A percentile compares a stretch with the other conserved stretches of the same genome.
phyloP scores from a whole-genome alignment of 2,797 vertebrate genomes.

The Hemibagrus guttatus region DNA sequence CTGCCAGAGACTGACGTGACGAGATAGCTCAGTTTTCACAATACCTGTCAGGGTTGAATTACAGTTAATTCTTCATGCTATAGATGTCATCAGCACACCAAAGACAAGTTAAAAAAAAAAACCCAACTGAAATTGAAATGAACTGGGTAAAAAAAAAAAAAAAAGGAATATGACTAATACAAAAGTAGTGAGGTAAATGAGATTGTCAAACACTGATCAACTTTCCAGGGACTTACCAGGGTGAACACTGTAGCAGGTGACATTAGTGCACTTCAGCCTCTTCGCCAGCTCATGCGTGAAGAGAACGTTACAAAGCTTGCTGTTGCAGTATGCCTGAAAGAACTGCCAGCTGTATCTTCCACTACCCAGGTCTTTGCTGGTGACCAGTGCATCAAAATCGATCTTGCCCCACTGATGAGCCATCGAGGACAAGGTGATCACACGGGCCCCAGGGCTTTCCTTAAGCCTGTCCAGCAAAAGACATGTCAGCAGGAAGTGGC shows the following conservation, averaged over 20 bases:
- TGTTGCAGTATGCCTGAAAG: conserved; percentile 74
- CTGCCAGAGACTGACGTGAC: conserved; percentile 73
- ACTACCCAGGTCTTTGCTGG: conserved; percentile 65
- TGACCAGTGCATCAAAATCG: conserved; percentile 66
- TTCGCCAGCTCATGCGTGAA: conserved; percentile 74
- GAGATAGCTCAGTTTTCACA: conserved; percentile 71
- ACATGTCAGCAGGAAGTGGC: conserved; percentile 74
- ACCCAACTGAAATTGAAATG: no score
- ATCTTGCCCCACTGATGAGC: conserved; percentile 70
- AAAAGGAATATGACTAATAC: neutral
- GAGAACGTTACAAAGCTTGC: conserved; percentile 75
- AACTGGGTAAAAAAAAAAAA: neutral
- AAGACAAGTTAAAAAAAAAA: neutral
- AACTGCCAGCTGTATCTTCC: conserved; percentile 74
- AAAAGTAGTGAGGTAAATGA: neutral
- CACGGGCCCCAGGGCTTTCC: conserved; percentile 61
- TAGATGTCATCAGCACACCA: neutral
- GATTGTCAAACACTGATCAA: neutral
- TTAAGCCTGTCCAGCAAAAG: conserved; percentile 71
- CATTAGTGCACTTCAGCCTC: conserved; percentile 63
- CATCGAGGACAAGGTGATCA: conserved; percentile 73
- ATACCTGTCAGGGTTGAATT: conserved; percentile 59
- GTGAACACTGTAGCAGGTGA: conserved; percentile 75
- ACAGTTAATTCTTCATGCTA: neutral
- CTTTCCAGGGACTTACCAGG: conserved; percentile 64